phyloP scores from a whole-genome alignment of 2,113 vertebrate genomes.

The Pelobates fuscus region DNA sequence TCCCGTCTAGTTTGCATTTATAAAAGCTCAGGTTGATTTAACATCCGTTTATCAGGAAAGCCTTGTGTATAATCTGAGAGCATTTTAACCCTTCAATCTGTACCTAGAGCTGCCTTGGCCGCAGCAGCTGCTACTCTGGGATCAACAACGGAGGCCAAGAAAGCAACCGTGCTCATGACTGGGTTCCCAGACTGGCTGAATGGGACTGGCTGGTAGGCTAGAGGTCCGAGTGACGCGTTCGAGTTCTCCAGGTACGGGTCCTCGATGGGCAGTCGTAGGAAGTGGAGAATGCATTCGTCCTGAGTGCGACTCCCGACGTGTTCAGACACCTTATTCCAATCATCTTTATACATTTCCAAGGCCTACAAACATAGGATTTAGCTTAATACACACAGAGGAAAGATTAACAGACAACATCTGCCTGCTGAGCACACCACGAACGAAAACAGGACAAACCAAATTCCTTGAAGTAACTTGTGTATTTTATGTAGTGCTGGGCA shows the following conservation, averaged over 20 bases:
- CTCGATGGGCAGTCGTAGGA: slow-evolving; percentile 91
- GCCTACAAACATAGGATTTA: slow-evolving; percentile 67
- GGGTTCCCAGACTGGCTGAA: slow-evolving; percentile 98
- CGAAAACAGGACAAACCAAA: too few species aligned
- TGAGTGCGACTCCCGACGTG: slow-evolving; percentile 95
- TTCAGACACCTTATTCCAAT: slow-evolving; percentile 98
- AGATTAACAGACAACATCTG: too few species aligned
- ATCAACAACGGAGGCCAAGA: slow-evolving; percentile 94
- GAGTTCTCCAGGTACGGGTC: slow-evolving; percentile 93
- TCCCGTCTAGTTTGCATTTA: too few species aligned
- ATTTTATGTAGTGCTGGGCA: too few species aligned
- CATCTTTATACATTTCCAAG: slow-evolving; percentile 96
- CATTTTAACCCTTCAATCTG: too few species aligned
- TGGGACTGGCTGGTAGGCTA: slow-evolving; percentile 93
- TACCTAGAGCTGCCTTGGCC: slow-evolving; percentile 90
- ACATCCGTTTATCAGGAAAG: too few species aligned
- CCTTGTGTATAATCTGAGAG: too few species aligned
- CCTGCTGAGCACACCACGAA: too few species aligned
- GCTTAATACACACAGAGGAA: too few species aligned
- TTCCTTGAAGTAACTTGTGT: too few species aligned
- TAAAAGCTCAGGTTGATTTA: too few species aligned
- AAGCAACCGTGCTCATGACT: slow-evolving; percentile 96
- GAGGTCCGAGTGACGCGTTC: slow-evolving; percentile 82
- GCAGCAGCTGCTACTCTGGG: slow-evolving; percentile 92
- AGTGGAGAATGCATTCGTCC: slow-evolving; percentile 96